phyloP scores from a whole-genome alignment of 1,140 invertebrate genomes.

The Bombus sylvicola region DNA sequence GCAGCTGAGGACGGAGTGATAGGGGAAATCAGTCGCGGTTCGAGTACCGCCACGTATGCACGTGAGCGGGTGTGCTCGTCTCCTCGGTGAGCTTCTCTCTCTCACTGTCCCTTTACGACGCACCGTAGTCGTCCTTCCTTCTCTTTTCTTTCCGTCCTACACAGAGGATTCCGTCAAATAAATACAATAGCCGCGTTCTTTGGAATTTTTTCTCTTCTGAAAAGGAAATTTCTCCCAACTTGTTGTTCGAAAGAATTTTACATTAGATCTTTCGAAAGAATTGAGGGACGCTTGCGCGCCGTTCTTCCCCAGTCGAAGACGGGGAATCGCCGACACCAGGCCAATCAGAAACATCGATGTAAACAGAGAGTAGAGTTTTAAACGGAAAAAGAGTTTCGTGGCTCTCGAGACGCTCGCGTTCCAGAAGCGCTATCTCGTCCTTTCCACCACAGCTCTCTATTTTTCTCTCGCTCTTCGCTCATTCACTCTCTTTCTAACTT shows the following conservation, averaged over 20 bases:
- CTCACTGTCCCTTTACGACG: not conserved
- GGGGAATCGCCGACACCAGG: not conserved
- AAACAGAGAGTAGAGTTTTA: slow-evolving; percentile 42
- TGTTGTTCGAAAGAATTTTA: not conserved
- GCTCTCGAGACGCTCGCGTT: slow-evolving; percentile 5
- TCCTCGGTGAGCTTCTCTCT: not conserved
- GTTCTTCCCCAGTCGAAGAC: not conserved
- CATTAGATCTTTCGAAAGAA: not conserved
- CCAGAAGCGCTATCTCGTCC: slow-evolving; percentile 4
- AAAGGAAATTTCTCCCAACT: not conserved
- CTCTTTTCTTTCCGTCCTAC: not conserved
- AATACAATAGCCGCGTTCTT: not conserved
- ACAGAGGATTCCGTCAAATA: not conserved
- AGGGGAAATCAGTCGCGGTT: slow-evolving; percentile 76
- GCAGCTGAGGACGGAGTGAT: slow-evolving; percentile 69
- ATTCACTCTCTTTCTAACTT: not conserved
- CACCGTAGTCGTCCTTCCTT: not conserved
- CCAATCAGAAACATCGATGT: slow-evolving; percentile 42
- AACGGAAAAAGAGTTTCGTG: slow-evolving; percentile 29
- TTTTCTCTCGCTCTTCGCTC: not conserved
- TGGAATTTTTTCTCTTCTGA: not conserved
- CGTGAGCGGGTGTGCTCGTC: slow-evolving; percentile 45
- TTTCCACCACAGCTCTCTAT: not conserved
- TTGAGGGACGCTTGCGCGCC: slow-evolving; percentile 19
- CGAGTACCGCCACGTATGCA: slow-evolving; percentile 70